phyloP scores from a whole-genome alignment of 2,113 vertebrate species.

The Eclectus roratus region DNA sequence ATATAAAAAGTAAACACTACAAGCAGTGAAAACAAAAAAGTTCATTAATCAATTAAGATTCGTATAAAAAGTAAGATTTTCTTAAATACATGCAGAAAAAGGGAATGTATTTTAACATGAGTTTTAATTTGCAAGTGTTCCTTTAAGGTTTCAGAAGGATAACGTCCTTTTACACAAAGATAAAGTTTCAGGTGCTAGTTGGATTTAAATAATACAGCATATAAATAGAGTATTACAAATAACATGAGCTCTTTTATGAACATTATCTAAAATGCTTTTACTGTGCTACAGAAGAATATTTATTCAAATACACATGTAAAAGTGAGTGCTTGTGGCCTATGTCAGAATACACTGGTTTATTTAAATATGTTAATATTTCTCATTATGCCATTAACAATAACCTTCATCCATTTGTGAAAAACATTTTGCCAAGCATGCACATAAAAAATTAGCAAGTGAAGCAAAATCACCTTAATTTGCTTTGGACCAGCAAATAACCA shows the following conservation, averaged over 20 bases:
- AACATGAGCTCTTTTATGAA: background rate
- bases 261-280: slow-evolving; percentile 41
- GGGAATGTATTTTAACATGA: background rate
- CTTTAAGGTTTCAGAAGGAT: background rate
- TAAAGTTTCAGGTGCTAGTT: background rate
- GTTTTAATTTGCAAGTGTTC: background rate
- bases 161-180: background rate
- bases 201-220: background rate
- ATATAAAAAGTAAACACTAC: background rate
- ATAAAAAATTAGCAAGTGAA: slow-evolving; percentile 97
- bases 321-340: slow-evolving; percentile 58
- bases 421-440: slow-evolving; percentile 94
- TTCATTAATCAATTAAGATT: background rate
- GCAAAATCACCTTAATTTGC: slow-evolving; percentile 97
- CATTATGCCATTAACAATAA: slow-evolving; percentile 88
- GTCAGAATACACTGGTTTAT: slow-evolving; percentile 77
- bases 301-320: slow-evolving; percentile 47
- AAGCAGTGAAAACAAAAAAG: background rate
- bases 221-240: slow-evolving; percentile 3
- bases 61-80: background rate
- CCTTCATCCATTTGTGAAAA: slow-evolving; percentile 89
- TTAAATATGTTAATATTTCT: slow-evolving; percentile 93
- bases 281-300: slow-evolving; percentile 3
- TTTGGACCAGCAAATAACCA: slow-evolving; percentile 92
- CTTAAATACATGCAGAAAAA: background rate